Base-by-base conservation (phyloP, 64 coral and sea anemone genomes). In the Catalaphyllia jardinei region DNA sequence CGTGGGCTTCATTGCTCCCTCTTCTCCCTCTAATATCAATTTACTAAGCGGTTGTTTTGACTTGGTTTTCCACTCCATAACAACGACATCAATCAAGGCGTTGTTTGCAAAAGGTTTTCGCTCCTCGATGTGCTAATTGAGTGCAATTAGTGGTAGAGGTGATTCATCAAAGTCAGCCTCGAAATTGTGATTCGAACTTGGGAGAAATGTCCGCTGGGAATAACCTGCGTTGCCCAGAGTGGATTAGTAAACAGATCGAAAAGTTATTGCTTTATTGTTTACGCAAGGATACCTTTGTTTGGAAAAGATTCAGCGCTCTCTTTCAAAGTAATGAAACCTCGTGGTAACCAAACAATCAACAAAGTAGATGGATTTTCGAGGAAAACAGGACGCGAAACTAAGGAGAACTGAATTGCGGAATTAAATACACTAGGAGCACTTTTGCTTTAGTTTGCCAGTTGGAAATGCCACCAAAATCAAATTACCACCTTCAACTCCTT, bases 31-130 rank as follows among this genome's bases (percentile, higher is more conserved):
- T 74, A 87, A 55, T 52, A 92, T 92, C 42, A 79, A 54, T 42
- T 31, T 67, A 64, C 84, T 78, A n/a, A 86, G 5, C 20, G 67
- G 12, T 54, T 78, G 61, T 79, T 31, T 87, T 30, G 73, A 87
- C 42, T 39, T 57, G 28, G 13, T 73, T 78, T 22, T 69, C 63
- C 81, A 49, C 39, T 85, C 63, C 81, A 92, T 87, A 72, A 73
- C 75, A 79, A 87, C 83, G 24, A 79, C 76, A 74, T 46, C 42
- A 79, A 29, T 61, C 81, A 92, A 55, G 8, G 52, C 73, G 20
- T 86, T 92, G 74, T 92, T 92, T 86, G 90, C 63, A 86, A 92
- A 86, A 74, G 63, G 46, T 42, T 7, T 73, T 92, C 73, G 83
- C 28, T 63, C 38, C 63, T 42, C 19, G 55, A 67, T 67, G 74